Conservation (phyloP, 2,888 invertebrate species). For the Dicranocentrus wangi region DNA sequence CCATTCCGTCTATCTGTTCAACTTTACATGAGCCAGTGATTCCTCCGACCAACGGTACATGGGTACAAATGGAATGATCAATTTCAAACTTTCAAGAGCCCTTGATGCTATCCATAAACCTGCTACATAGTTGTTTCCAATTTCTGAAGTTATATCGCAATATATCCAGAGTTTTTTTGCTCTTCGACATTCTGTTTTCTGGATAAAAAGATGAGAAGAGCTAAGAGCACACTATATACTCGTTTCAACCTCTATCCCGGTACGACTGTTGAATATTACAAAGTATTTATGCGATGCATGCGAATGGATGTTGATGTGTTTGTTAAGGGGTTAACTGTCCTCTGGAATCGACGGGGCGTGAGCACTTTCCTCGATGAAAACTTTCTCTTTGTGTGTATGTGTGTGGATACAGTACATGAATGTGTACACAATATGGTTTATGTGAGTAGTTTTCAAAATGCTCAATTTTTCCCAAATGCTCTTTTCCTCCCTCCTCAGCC, state of each 20-base stretch:
- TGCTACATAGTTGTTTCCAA: too few species aligned
- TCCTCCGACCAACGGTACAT: constrained; percentile 2
- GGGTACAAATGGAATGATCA: constrained; percentile 57
- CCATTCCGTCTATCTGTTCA: constrained; percentile 6
- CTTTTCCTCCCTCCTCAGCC: constrained; percentile 11
- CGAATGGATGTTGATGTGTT: constrained; percentile 63
- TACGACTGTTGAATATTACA: constrained; percentile 45
- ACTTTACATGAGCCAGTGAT: constrained; percentile 21
- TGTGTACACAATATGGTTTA: constrained; percentile 10
- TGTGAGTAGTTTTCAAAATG: constrained; percentile 49
- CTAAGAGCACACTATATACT: not conserved
- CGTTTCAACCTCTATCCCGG: too few species aligned
- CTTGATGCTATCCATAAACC: constrained; percentile 54
- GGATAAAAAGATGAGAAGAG: not conserved
- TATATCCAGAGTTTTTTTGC: too few species aligned
- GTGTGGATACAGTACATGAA: constrained; percentile 6
- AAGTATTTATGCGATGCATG: constrained; percentile 54
- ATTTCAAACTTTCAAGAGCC: constrained; percentile 52
- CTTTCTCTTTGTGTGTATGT: constrained; percentile 32
- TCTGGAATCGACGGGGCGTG: constrained; percentile 63
- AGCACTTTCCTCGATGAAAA: constrained; percentile 57
- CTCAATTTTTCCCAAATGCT: too few species aligned
- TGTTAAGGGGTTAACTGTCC: constrained; percentile 63
- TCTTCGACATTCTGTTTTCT: not conserved
- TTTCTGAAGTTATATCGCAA: too few species aligned